Conservation (phyloP, 1,140 invertebrate species). For the Eupeodes corollae region DNA sequence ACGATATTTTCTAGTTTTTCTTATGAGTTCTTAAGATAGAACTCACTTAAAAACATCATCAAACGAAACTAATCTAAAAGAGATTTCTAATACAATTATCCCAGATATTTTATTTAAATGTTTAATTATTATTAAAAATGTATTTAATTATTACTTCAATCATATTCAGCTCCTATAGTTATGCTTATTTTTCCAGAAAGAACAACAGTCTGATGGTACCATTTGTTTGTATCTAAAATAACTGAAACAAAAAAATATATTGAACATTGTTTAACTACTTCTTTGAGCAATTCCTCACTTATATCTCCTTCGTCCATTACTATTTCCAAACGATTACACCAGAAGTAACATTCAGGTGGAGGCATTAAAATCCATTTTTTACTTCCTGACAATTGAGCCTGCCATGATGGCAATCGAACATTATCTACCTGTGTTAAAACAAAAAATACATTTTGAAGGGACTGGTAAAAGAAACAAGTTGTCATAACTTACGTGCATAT, state of each 20-base stretch:
- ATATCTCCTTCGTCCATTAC: slow-evolving; percentile 77
- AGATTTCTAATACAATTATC: too few species aligned
- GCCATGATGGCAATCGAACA: slow-evolving; percentile 85
- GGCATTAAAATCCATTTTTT: slow-evolving; percentile 82
- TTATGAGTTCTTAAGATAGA: too few species aligned
- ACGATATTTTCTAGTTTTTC: too few species aligned
- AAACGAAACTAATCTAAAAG: too few species aligned
- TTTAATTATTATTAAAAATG: too few species aligned
- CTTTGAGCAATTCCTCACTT: slow-evolving; percentile 47
- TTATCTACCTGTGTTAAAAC: slow-evolving; percentile 66
- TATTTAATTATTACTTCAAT: too few species aligned
- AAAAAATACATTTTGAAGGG: slow-evolving; percentile 1
- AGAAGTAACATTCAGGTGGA: slow-evolving; percentile 74
- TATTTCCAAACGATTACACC: slow-evolving; percentile 57
- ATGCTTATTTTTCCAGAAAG: slow-evolving; percentile 81
- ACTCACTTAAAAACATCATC: too few species aligned
- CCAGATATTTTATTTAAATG: too few species aligned
- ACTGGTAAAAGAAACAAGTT: background rate
- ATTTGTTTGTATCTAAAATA: slow-evolving; percentile 84
- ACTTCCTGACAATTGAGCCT: slow-evolving; percentile 76
- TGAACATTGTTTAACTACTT: background rate
- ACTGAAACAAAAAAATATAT: slow-evolving; percentile 47
- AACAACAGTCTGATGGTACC: slow-evolving; percentile 87
- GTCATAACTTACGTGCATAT: slow-evolving; percentile 70
- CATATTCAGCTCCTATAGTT: slow-evolving; percentile 90